phyloP scores from a whole-genome alignment of 2,797 vertebrate species.

The Xenopus petersii region DNA sequence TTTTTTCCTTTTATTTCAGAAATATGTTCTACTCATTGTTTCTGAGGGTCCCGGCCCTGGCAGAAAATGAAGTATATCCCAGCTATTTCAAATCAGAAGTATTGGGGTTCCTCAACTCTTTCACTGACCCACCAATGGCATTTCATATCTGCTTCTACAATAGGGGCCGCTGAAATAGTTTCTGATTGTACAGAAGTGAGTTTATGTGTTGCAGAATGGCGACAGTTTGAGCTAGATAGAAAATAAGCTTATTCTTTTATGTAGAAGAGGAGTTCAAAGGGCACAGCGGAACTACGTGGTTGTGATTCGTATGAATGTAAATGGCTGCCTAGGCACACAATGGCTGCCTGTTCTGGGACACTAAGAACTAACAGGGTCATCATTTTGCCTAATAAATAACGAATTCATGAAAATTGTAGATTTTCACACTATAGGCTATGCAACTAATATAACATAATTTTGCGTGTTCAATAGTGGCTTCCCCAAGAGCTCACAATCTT shows the following conservation, averaged over 20 bases:
- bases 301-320: slow-evolving; percentile 24
- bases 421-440: background rate
- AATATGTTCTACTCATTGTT: no score
- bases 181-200: background rate
- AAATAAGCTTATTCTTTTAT: slow-evolving; percentile 30
- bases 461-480: slow-evolving; percentile 9
- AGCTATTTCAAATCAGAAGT: no score
- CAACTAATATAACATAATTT: background rate
- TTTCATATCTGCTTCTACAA: background rate
- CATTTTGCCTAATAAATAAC: slow-evolving; percentile 3
- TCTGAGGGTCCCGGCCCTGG: no score
- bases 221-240: slow-evolving; percentile 6
- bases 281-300: slow-evolving; percentile 10
- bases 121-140: background rate
- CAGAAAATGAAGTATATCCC: no score
- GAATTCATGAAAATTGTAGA: slow-evolving; percentile 10
- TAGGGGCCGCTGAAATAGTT: background rate
- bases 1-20: no score
- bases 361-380: slow-evolving; percentile 1
- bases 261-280: slow-evolving; percentile 13
- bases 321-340: slow-evolving; percentile 8
- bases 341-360: slow-evolving; percentile 7
- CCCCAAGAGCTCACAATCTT: background rate
- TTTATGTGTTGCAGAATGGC: slow-evolving; percentile 18
- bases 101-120: no score